Conservation (phyloP, 2,797 vertebrate genomes). For the Linurgus olivaceus region DNA sequence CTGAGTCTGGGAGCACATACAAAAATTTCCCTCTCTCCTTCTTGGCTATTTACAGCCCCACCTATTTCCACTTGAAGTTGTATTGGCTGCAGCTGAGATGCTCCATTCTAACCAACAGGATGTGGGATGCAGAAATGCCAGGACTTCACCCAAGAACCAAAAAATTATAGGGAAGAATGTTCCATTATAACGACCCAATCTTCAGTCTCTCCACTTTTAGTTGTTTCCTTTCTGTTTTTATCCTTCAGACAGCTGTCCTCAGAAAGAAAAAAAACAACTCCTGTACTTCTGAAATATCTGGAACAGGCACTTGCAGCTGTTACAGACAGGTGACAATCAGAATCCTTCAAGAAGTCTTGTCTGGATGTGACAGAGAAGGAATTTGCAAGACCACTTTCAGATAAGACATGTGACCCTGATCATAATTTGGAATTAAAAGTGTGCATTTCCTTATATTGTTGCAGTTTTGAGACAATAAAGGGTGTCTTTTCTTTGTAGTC, state of each 20-base stretch:
- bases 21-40: background rate
- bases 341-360: background rate
- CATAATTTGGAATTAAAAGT: background rate
- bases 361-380: background rate
- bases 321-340: conserved; percentile 25
- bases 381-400: background rate
- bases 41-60: background rate
- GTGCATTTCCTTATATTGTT: background rate
- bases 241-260: conserved; percentile 44
- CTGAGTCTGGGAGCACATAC: background rate
- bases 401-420: background rate
- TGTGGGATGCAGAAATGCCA: background rate
- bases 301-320: conserved; percentile 48
- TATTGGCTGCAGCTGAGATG: background rate
- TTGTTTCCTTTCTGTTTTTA: background rate
- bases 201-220: background rate
- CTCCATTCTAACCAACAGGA: background rate
- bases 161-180: background rate
- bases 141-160: background rate
- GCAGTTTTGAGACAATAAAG: background rate
- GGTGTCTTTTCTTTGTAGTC: background rate
- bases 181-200: background rate
- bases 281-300: conserved; percentile 18
- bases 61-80: background rate
- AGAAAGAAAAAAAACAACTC: background rate